Evolutionary conservation across 2,888 invertebrate genomes (phyloP).

Genomic region (Eristalis tenax): DNA sequence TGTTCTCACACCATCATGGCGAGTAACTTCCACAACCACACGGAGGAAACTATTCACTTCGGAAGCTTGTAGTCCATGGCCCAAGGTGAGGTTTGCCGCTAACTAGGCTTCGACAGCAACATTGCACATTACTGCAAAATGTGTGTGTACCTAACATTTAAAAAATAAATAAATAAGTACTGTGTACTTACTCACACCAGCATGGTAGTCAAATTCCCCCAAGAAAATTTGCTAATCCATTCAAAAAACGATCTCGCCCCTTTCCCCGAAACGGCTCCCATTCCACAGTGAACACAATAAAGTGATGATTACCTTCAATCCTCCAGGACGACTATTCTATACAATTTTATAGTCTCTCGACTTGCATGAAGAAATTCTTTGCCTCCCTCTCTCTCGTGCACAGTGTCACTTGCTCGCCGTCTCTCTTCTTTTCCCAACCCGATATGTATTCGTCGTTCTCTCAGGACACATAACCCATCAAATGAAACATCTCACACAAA

Average conservation of each 20-base stretch:
- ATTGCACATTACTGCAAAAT: too few relatives aligned
- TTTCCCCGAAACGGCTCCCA: neutral
- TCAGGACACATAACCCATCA: slow-evolving; percentile 25
- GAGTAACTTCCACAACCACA: too few relatives aligned
- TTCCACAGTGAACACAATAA: neutral
- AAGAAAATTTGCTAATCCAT: neutral
- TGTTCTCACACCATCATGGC: too few relatives aligned
- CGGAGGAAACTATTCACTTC: too few relatives aligned
- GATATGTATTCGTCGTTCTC: neutral
- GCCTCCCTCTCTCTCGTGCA: neutral
- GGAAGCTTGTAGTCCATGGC: too few relatives aligned
- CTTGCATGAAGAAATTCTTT: neutral
- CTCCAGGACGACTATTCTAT: neutral
- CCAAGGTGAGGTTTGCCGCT: too few relatives aligned
- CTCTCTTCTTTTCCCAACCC: neutral
- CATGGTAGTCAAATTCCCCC: neutral
- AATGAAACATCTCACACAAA: slow-evolving; percentile 26
- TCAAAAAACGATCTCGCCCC: neutral
- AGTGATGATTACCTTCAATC: slow-evolving; percentile 13
- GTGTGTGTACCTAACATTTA: too few relatives aligned
- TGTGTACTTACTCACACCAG: too few relatives aligned
- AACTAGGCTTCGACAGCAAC: too few relatives aligned
- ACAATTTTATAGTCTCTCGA: slow-evolving; percentile 10
- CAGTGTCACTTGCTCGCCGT: neutral
- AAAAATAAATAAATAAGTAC: too few relatives aligned